Base-by-base conservation (phyloP, 92 coral and sea anemone genomes). In the Meandrina meandrites region DNA sequence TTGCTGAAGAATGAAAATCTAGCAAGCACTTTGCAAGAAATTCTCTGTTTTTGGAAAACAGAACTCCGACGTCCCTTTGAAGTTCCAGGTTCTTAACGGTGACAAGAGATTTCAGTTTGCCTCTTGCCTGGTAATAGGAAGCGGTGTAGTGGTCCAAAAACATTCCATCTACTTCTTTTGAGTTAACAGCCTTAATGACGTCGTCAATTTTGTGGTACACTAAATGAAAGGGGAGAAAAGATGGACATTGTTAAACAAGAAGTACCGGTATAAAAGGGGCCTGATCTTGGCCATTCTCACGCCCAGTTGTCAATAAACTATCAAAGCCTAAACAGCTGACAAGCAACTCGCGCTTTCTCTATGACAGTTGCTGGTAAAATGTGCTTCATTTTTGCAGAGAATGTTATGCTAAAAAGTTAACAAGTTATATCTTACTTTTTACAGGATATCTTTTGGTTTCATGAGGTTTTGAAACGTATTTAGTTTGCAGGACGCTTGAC, bases 81-180 rank as follows among this genome's bases (percentile, higher is more conserved):
- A 83, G 17, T 21, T 83, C 86, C 2, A 83, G 48, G 34, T 50
- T 83, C 34, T 83, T 83, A 5, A 83, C 78, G 68, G 78, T 48
- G 70, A 70, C 0, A 17, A 83, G 86, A 10, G 86, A 47, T 72
- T 71, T 51, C 19, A 83, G 14, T 69, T 83, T 32, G 18, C 22
- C 60, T 47, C 31, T 50, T 36, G 40, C 3, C 50, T 83, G 86
- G 50, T 83, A 71, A 71, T 28, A 72, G 21, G 86, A 83, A 27
- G 79, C 79, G 12, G 86, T 71, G 51, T 48, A 69, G 53, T 53
- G 78, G 50, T 83, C 86, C 45, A 83, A 53, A 31, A 72, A 32
- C 48, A 83, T 83, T 51, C 79, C 86, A 21, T 70, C 50, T 6
- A 83, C 86, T 16, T 69, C 11, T 22, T 35, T 35, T 51, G 86